A percentile compares a stretch with the other conserved stretches of the same genome.
Evolutionary conservation across 2,888 invertebrate species (phyloP).

Genomic region (Cephus pulcher): DNA sequence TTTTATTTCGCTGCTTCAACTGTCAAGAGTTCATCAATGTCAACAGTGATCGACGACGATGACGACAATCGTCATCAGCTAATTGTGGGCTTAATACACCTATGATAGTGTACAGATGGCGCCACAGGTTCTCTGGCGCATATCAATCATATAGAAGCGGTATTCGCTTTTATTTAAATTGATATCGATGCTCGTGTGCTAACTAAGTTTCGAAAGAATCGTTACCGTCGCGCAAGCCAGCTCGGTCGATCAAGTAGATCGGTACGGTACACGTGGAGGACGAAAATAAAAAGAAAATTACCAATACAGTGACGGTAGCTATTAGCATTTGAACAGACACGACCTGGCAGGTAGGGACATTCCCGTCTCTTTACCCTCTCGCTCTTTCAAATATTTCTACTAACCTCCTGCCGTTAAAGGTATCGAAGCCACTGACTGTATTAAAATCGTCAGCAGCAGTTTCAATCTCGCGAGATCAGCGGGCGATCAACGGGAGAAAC

Average conservation of each 20-base stretch:
- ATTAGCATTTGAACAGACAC: not conserved
- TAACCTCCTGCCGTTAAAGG: not conserved
- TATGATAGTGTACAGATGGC: not conserved
- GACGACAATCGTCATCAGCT: not conserved
- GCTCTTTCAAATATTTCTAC: not conserved
- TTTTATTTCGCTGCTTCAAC: not conserved
- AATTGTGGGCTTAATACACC: not conserved
- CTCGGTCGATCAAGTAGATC: not conserved
- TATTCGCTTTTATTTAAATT: not conserved
- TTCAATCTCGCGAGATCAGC: not conserved
- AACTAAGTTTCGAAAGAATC: not conserved
- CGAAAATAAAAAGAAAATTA: not conserved
- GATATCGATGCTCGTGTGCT: not conserved
- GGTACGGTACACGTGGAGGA: not conserved
- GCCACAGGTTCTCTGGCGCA: not conserved
- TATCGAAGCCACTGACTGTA: not conserved
- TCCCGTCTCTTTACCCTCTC: not conserved
- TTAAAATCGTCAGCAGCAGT: not conserved
- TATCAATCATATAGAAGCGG: not conserved
- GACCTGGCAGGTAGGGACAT: not conserved
- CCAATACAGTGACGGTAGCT: not conserved
- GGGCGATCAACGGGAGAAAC: not conserved
- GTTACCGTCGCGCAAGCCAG: not conserved
- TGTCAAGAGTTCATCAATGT: not conserved
- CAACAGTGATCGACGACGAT: not conserved